Evolutionary conservation across 1,140 invertebrate genomes (phyloP).

Genomic region (Trichoplusia ni): DNA sequence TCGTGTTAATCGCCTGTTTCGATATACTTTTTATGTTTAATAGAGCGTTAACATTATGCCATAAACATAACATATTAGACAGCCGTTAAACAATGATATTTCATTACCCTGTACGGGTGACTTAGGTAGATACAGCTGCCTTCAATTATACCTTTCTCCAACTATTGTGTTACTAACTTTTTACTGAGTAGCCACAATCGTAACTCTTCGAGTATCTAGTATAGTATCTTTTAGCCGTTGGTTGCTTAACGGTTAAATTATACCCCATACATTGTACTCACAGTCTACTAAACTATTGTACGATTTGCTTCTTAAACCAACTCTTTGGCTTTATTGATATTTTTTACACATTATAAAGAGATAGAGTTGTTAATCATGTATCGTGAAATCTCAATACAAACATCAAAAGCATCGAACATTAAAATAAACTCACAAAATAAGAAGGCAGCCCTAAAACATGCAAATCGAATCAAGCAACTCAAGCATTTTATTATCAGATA

Average conservation of each 20-base stretch:
- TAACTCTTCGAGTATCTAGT: conserved; percentile 10
- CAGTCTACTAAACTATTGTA: neutral
- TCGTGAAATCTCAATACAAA: conserved; percentile 8
- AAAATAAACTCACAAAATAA: conserved; percentile 38
- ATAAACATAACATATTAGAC: conserved; percentile 26
- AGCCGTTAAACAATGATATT: conserved; percentile 26
- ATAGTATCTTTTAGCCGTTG: conserved; percentile 5
- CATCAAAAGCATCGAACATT: conserved; percentile 14
- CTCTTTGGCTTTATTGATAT: too few relatives aligned
- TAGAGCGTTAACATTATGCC: conserved; percentile 39
- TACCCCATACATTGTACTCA: neutral
- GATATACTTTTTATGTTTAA: conserved; percentile 42
- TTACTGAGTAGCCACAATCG: conserved; percentile 16
- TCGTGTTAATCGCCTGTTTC: conserved; percentile 32
- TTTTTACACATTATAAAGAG: too few relatives aligned
- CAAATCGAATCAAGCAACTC: conserved; percentile 56
- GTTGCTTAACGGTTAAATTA: neutral
- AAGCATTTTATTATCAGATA: conserved; percentile 71
- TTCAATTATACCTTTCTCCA: conserved; percentile 25
- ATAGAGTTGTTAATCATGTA: too few relatives aligned
- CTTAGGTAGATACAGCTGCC: conserved; percentile 9
- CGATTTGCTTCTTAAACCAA: too few relatives aligned
- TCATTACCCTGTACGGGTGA: conserved; percentile 6
- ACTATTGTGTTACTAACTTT: neutral
- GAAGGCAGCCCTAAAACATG: conserved; percentile 50